Conservation (phyloP, 2,888 invertebrate species). For the Cataglyphis albicans region DNA sequence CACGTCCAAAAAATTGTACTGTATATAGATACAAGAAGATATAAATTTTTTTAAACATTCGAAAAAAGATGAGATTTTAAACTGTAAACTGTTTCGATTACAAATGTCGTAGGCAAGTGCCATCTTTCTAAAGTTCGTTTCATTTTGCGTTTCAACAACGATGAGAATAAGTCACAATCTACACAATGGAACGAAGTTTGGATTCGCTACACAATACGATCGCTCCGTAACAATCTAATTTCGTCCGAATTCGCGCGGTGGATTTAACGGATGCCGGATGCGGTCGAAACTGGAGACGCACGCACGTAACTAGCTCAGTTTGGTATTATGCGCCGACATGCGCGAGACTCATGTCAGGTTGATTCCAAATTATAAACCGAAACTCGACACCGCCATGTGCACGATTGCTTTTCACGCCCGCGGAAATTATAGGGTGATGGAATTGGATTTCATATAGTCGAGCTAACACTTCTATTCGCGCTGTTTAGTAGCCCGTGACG, state of each 20-base stretch:
- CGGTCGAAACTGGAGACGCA: conserved; percentile 43
- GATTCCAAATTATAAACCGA: conserved; percentile 46
- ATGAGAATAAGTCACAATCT: not conserved
- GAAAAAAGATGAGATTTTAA: not conserved
- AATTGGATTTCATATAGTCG: conserved; percentile 32
- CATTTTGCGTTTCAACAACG: not conserved
- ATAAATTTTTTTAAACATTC: not conserved
- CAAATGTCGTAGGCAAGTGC: not conserved
- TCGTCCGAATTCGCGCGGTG: conserved; percentile 22
- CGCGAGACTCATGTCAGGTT: conserved; percentile 35
- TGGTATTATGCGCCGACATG: not conserved
- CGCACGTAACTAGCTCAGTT: conserved; percentile 8
- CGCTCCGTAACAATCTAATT: conserved; percentile 45
- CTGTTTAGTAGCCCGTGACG: not conserved
- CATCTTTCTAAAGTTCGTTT: not conserved
- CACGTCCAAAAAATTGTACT: not conserved
- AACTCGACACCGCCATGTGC: conserved; percentile 16
- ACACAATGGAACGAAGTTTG: conserved; percentile 21
- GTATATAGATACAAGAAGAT: not conserved
- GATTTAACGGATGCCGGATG: conserved; percentile 46
- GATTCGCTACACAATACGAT: conserved; percentile 25
- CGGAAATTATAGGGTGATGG: conserved; percentile 15
- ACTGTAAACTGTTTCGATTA: not conserved
- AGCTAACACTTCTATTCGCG: not conserved
- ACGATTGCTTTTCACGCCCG: not conserved